Conservation (phyloP, 2,113 vertebrate genomes). For the Pithys albifrons region DNA sequence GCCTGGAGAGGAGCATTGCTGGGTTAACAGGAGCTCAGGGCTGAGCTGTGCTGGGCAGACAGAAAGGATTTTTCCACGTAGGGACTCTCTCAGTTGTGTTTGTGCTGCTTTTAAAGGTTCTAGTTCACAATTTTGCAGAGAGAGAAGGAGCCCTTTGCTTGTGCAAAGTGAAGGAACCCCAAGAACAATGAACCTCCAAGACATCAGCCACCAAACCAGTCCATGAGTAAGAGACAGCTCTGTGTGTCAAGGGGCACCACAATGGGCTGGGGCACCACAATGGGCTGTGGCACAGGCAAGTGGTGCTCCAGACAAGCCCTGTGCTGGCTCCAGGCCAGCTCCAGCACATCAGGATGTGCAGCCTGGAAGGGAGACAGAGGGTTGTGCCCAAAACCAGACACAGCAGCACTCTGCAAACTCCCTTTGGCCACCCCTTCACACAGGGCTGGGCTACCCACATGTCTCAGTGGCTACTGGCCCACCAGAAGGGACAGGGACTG, state of each 20-base stretch:
- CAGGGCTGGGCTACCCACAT: background rate
- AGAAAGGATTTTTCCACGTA: background rate
- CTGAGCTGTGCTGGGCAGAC: background rate
- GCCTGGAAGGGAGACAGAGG: background rate
- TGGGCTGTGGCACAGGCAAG: background rate
- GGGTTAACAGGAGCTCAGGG: slow-evolving; percentile 8
- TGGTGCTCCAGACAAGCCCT: background rate
- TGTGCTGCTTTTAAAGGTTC: background rate
- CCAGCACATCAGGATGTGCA: fast-evolving
- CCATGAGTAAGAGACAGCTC: background rate
- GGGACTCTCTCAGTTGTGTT: background rate
- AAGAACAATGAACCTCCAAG: background rate
- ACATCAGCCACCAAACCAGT: background rate
- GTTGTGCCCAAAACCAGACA: background rate
- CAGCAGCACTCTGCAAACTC: background rate
- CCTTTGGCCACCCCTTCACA: background rate
- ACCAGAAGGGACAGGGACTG: background rate
- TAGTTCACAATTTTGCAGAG: background rate
- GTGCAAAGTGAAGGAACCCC: background rate
- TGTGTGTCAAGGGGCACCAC: background rate
- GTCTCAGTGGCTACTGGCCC: background rate
- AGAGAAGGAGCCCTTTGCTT: background rate
- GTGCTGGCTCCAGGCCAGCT: background rate
- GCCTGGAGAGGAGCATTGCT: slow-evolving; percentile 71
- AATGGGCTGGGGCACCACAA: background rate